These are phyloP conservation scores for Danaus plexippus DNA, from an alignment of 1,140 invertebrate species.

Conservation along the genomic window DNA sequence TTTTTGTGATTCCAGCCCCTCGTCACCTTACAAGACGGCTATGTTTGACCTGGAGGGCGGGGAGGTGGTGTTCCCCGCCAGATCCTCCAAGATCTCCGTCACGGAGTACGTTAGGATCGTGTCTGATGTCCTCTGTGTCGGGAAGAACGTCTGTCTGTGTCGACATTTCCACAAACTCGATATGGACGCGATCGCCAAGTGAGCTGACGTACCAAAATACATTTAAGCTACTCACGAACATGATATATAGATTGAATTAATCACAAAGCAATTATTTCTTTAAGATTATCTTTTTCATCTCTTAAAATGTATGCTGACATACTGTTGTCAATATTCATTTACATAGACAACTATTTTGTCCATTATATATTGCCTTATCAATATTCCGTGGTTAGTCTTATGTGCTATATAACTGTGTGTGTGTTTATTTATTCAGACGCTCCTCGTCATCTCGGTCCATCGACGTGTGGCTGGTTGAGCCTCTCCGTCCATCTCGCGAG, in stretches of 20 bases:
- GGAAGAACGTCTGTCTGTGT: slow-evolving; percentile 96
- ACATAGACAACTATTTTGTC: too few relatives aligned
- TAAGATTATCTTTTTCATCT: too few relatives aligned
- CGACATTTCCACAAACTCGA: slow-evolving; percentile 91
- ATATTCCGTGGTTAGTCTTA: too few relatives aligned
- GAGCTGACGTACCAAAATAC: slow-evolving; percentile 19
- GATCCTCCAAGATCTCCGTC: slow-evolving; percentile 49
- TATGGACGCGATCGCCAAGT: slow-evolving; percentile 80
- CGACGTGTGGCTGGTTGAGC: slow-evolving; percentile 97
- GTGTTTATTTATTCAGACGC: slow-evolving; percentile 19
- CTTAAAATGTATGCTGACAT: too few relatives aligned
- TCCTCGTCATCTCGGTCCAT: slow-evolving; percentile 75
- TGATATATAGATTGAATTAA: too few relatives aligned
- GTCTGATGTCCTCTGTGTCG: slow-evolving; percentile 88
- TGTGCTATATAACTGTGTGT: too few relatives aligned
- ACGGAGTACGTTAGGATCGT: slow-evolving; percentile 93
- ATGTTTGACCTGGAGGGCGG: slow-evolving; percentile 46
- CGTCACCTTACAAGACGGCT: slow-evolving; percentile 52
- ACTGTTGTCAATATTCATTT: too few relatives aligned
- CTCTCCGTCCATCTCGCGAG: slow-evolving; percentile 82
- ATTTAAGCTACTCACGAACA: too few relatives aligned
- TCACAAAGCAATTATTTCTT: too few relatives aligned
- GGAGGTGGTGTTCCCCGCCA: slow-evolving; percentile 59
- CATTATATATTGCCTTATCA: too few relatives aligned
- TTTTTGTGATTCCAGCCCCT: slow-evolving; percentile 26